phyloP scores from a whole-genome alignment of 2,797 vertebrate genomes.

The Ctenopoma multispine region DNA sequence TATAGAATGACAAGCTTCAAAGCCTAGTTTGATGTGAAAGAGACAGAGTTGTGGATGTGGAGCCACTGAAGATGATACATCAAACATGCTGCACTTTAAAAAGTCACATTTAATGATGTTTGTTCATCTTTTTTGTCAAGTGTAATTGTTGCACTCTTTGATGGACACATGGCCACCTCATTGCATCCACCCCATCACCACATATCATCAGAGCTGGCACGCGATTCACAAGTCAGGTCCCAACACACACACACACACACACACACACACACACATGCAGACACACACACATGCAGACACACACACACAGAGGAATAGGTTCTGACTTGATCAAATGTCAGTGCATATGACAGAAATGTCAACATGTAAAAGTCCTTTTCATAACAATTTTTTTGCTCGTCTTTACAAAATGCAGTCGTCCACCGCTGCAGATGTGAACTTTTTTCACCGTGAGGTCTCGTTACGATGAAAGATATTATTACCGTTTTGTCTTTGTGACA shows the following conservation, averaged over 20 bases:
- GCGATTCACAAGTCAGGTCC: slow-evolving; percentile 14
- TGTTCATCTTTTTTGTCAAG: slow-evolving; percentile 38
- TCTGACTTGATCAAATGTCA: slow-evolving; percentile 48
- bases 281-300: too few species aligned
- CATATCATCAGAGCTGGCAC: slow-evolving; percentile 33
- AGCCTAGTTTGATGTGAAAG: slow-evolving; percentile 58
- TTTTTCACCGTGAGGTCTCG: slow-evolving; percentile 4
- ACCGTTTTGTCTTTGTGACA: slow-evolving; percentile 16
- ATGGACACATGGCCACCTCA: slow-evolving; percentile 44
- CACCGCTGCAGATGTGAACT: slow-evolving; percentile 4
- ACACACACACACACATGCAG: slow-evolving; percentile 10
- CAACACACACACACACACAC: slow-evolving; percentile 28
- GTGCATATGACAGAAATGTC: slow-evolving; percentile 32
- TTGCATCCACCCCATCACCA: slow-evolving; percentile 19
- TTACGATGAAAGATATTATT: slow-evolving; percentile 17
- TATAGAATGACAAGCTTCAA: slow-evolving; percentile 70
- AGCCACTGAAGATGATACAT: slow-evolving; percentile 43
- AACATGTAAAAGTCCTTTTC: slow-evolving; percentile 13
- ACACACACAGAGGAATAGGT: slow-evolving; percentile 20
- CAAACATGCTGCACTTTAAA: slow-evolving; percentile 31
- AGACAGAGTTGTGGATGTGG: slow-evolving; percentile 45
- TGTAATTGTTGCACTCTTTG: slow-evolving; percentile 42
- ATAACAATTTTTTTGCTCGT: neutral
- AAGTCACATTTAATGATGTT: slow-evolving; percentile 33
- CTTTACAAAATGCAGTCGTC: neutral